A percentile compares a stretch with the other conserved stretches of the same genome.
Conservation (phyloP, 2,113 vertebrate species). For the Mormyrus lacerda region DNA sequence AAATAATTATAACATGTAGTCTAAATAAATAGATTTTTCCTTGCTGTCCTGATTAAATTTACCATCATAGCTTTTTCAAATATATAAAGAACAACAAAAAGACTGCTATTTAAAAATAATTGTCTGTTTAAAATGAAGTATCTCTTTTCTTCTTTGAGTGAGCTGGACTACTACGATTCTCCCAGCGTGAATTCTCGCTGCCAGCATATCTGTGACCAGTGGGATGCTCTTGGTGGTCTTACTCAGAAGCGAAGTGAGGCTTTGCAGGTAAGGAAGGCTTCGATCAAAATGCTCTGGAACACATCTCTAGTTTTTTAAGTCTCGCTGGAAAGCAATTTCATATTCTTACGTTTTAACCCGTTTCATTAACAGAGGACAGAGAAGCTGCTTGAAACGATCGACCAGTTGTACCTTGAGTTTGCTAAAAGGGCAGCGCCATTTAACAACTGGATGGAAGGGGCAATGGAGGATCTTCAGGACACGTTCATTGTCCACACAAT, state of each 20-base stretch:
- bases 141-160: conserved; percentile 52
- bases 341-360: background rate
- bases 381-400: conserved; percentile 93
- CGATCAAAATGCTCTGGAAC: background rate
- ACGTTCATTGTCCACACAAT: conserved; percentile 97
- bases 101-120: background rate
- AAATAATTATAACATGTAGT: background rate
- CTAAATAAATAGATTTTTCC: background rate
- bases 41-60: background rate
- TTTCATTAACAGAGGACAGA: conserved; percentile 74
- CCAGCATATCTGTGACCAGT: conserved; percentile 96
- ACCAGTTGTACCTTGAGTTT: conserved; percentile 93
- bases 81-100: background rate
- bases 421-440: conserved; percentile 96
- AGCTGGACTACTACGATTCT: conserved; percentile 97
- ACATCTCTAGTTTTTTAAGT: background rate
- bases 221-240: conserved; percentile 84
- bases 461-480: conserved; percentile 98
- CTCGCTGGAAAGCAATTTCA: background rate
- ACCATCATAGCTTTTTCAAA: background rate
- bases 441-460: conserved; percentile 99
- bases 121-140: background rate
- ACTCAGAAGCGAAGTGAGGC: conserved; percentile 93
- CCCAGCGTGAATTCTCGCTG: conserved; percentile 92
- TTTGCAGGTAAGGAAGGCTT: conserved; percentile 71